Percentiles rank a stretch among this genome's conserved stretches.
These are phyloP conservation scores for Alexandromys fortis DNA, from an alignment of 2,113 vertebrate species.

Conservation along the genomic window DNA sequence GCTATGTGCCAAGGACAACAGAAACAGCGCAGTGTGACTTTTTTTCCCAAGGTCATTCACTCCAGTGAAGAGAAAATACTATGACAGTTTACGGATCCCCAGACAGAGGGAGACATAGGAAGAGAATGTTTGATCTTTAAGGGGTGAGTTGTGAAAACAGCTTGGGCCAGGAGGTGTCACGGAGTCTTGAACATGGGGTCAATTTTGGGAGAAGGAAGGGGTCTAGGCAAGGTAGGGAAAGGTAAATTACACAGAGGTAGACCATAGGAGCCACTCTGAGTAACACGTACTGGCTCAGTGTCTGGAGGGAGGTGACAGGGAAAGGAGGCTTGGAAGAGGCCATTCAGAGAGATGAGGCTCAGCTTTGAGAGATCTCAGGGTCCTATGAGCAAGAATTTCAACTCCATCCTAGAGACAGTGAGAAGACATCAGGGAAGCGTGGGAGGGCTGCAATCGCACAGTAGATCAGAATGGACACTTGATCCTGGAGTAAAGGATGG, in stretches of 20 bases:
- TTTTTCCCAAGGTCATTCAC: background rate
- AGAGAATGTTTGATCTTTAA: background rate
- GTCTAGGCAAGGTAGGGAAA: background rate
- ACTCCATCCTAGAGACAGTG: conserved; percentile 29
- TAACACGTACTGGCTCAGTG: background rate
- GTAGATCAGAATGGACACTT: background rate
- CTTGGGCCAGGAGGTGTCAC: background rate
- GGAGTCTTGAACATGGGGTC: background rate
- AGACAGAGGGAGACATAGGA: background rate
- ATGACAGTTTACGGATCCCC: background rate
- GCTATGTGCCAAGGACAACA: background rate
- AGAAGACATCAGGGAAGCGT: background rate
- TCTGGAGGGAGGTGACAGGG: background rate
- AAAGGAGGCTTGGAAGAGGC: too few relatives aligned
- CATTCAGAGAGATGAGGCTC: background rate
- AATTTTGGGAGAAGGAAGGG: background rate
- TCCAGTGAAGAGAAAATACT: background rate
- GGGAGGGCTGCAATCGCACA: background rate
- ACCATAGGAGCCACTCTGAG: background rate
- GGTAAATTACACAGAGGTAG: conserved; percentile 28
- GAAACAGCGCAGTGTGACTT: background rate
- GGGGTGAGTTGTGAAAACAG: background rate
- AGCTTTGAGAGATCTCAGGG: background rate
- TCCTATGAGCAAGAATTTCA: conserved; percentile 21
- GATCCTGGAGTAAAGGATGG: background rate